Base-by-base conservation (phyloP, 2,113 vertebrate genomes). In the Syrmaticus mikado region DNA sequence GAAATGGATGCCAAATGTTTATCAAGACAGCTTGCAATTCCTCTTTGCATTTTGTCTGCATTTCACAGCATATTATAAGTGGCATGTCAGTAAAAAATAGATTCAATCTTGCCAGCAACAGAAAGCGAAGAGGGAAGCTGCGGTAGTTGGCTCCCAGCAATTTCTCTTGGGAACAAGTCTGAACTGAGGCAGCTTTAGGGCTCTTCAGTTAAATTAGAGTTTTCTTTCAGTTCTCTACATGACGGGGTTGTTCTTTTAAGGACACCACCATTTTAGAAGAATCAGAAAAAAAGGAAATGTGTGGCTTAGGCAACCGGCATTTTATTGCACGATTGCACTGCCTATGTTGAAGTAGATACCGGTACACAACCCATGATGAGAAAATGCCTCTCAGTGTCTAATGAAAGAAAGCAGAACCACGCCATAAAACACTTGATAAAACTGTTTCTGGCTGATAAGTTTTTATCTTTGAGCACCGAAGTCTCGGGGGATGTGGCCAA, bases 81-180 rank as follows among this genome's bases (percentile, higher is more conserved):
- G 87, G 67, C 92, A 74, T 85, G 90, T 91, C 95, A 94, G 94
- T 93, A 91, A 93, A 92, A 97, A 95, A 89, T 89, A 96, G 85
- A 89, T 83, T 82, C 66, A 46, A 65, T 81, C 87, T 94, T 93
- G 89, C 94, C 74, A 84, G 89, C 55, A 89, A 95, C 38, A 64
- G 93, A 80, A 82, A 89, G 81, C 58, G 66, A 48, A 86, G 85
- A 82, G 90, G 89, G 66, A 92, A 92, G 73, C 11, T 0, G 85
- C 5, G 0, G 48, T 53, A 82, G 55, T 90, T 96, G 81, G 92
- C 95, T 96, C 79, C 92, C 90, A 92, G 94, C 90, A 89, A 78
- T 94, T 93, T 96, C 80, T 95, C 85, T 94, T 90, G 90, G 76
- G 78, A 92, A 72, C 91, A 95, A 95, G 94, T 94, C 90, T 92